A percentile compares a stretch with the other conserved stretches of the same genome.
phyloP scores from a whole-genome alignment of 2,888 invertebrate species.

The Chydorus sphaericus region DNA sequence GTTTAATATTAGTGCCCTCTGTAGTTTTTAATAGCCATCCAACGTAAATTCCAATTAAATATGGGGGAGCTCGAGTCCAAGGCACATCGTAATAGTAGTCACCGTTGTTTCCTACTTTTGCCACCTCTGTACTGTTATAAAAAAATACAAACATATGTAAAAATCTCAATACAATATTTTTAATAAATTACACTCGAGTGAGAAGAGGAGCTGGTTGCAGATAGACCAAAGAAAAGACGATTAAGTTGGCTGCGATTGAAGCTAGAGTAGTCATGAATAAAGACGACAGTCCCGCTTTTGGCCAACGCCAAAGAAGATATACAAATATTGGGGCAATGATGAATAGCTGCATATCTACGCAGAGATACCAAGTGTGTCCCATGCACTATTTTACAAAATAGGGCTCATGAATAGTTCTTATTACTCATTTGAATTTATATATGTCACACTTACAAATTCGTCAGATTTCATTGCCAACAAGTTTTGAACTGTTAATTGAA shows the following conservation, averaged over 20 bases:
- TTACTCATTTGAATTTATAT: background rate
- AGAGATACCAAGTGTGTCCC: constrained; percentile 57
- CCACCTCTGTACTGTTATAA: background rate
- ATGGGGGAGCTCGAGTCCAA: constrained; percentile 14
- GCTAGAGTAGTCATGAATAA: too few species aligned
- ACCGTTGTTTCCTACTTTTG: background rate
- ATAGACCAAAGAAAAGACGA: background rate
- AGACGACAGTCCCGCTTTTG: too few species aligned
- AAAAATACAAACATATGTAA: too few species aligned
- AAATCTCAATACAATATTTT: too few species aligned
- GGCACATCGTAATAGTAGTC: constrained; percentile 18
- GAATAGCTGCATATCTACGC: constrained; percentile 24
- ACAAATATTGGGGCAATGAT: background rate
- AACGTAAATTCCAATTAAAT: constrained; percentile 4
- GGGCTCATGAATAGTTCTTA: background rate
- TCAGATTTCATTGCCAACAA: background rate
- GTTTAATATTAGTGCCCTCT: too few species aligned
- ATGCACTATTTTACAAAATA: constrained; percentile 41
- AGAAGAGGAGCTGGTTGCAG: background rate
- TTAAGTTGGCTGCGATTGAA: background rate
- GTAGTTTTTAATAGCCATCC: too few species aligned
- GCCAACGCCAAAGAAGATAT: constrained; percentile 4
- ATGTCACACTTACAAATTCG: background rate
- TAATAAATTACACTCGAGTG: background rate
- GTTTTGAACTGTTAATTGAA: constrained; percentile 34